Conservation (phyloP, 2,888 invertebrate species). For the Sinohyriopsis cumingii region DNA sequence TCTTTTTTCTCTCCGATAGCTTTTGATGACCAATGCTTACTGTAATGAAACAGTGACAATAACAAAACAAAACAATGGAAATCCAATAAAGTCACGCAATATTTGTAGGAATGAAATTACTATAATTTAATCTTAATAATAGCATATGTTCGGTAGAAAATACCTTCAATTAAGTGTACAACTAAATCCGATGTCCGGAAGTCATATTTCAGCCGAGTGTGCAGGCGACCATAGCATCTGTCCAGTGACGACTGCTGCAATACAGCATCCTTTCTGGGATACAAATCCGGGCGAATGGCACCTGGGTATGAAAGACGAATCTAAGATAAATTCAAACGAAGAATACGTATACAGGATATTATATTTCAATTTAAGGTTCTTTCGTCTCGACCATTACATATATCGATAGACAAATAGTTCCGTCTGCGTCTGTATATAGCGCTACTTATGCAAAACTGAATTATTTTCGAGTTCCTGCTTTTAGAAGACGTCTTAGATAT, state of each 20-base stretch:
- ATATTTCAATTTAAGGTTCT: background rate
- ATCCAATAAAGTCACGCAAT: too few relatives aligned
- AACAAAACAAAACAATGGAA: too few relatives aligned
- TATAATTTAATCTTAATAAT: background rate
- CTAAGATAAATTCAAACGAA: background rate
- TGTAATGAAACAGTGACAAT: too few relatives aligned
- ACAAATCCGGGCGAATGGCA: slow-evolving; percentile 89
- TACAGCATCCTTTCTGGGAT: slow-evolving; percentile 76
- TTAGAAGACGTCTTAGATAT: too few relatives aligned
- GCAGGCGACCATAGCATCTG: slow-evolving; percentile 83
- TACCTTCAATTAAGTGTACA: slow-evolving; percentile 93
- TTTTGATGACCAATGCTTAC: too few relatives aligned
- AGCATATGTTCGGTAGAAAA: background rate
- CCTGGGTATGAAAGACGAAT: slow-evolving; percentile 72
- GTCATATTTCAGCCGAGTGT: slow-evolving; percentile 89
- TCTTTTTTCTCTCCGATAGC: too few relatives aligned
- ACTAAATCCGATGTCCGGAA: slow-evolving; percentile 91
- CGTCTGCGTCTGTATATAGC: too few relatives aligned
- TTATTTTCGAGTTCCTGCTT: too few relatives aligned
- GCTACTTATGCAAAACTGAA: too few relatives aligned
- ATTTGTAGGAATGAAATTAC: too few relatives aligned
- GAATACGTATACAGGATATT: background rate
- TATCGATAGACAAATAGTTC: too few relatives aligned
- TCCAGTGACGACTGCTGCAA: slow-evolving; percentile 77
- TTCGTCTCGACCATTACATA: too few relatives aligned